Percentiles rank a stretch among this genome's conserved stretches.
These are phyloP conservation scores for Euwallacea similis DNA, from an alignment of 1,140 invertebrate species.

Conservation along the genomic window DNA sequence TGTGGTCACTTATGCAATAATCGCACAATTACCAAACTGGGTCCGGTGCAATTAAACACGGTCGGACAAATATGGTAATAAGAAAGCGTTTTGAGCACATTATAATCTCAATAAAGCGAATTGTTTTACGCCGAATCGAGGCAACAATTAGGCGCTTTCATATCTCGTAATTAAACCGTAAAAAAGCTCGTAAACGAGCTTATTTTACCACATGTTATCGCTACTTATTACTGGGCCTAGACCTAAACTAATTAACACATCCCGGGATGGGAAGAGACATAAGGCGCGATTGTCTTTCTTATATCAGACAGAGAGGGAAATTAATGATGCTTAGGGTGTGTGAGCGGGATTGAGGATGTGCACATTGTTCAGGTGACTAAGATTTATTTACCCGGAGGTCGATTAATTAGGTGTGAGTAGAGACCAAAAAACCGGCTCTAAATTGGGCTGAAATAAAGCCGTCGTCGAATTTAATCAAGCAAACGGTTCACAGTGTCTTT, in stretches of 20 bases:
- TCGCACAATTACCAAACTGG: no score
- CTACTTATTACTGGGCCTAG: no score
- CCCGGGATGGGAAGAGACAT: not conserved
- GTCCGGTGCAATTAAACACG: no score
- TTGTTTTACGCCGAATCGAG: not conserved
- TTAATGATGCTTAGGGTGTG: not conserved
- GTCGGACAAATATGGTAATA: not conserved
- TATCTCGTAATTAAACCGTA: not conserved
- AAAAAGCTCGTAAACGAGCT: not conserved
- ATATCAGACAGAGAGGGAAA: not conserved
- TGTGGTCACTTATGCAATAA: no score
- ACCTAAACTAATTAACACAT: no score
- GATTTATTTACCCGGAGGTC: not conserved
- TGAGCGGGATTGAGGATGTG: not conserved
- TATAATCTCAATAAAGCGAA: not conserved
- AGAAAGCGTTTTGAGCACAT: conserved; percentile 1
- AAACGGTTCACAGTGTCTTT: no score
- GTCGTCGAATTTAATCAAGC: no score
- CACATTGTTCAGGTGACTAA: not conserved
- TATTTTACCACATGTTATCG: not conserved
- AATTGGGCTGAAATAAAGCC: no score
- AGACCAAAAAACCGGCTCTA: no score
- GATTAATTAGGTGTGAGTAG: no score
- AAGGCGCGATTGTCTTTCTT: not conserved
- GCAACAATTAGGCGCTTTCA: not conserved